Base-by-base conservation (phyloP, 2,888 invertebrate genomes). In the Formica aserva region DNA sequence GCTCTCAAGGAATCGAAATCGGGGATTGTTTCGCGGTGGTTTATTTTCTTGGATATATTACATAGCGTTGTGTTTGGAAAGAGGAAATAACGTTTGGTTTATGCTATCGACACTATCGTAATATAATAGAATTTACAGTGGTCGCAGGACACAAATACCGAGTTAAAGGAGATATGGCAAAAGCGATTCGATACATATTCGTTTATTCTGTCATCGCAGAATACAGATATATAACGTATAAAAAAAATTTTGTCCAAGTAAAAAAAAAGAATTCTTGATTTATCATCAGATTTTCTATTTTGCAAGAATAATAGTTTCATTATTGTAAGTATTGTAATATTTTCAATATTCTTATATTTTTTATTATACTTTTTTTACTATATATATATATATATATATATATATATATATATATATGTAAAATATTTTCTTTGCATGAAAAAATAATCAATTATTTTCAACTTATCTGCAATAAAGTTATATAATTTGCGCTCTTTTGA, bases 11-110 rank as follows among this genome's bases (percentile, higher is more conserved):
- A 85, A 80, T 87, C 88, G 83, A 88, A 88, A 82, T 77, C 41
- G 67, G 57, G 48, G 35, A 82, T 35, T 71, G 85, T 76, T 78
- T 84, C 62, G 69, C 63, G 76, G 62, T 71, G 76, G 71, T 89
- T 89, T 88, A 89, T 81, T 84, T 82, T 82, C 72, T 69, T 45
- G 75, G 84, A 85, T 86, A 87, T 89, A 52, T 52, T 52, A 52
- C 48, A 52, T 52, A 85, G 85, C 82, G 78, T 45, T 80, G 82
- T 85, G 82, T 63, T 52, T 35, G 15, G 15, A 45, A 48, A 29
- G 32, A 63, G 85, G 78, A 48, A 81, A 77, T 81, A 80, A 87
- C 82, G 72, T 85, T 87, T 75, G 76, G 82, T 86, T 86, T 75
- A 71, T 71, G 80, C 72, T 60, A 88, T 88, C 72, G 60, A 41